Base-by-base conservation (phyloP, 2,888 invertebrate species). In the Chouioia cunea region DNA sequence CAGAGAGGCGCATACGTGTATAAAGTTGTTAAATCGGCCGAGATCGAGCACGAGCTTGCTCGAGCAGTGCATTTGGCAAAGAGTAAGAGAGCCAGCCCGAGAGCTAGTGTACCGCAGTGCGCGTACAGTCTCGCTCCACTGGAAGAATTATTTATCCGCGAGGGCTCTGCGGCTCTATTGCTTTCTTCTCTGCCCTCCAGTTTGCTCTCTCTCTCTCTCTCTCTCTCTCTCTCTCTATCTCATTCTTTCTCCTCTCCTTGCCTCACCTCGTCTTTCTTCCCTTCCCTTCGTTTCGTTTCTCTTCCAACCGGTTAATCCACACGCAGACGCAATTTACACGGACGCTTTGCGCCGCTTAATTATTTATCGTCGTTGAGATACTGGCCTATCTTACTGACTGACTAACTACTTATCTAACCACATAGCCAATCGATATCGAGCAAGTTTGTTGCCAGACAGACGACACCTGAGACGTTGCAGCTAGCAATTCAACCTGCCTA, bases 91-190 rank as follows among this genome's bases (percentile, higher is more conserved):
- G 70, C 74, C 74, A 6, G 12, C 6, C 36, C 36, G 36, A 36
- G n/a, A n/a, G n/a, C n/a, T n/a, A n/a, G 36, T 36, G 36, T 80
- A 80, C 79, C 81, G 82, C 82, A 82, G 76, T 82, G 82, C 82
- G 81, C 79, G 77, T n/a, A n/a, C 65, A 73, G 14, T 46, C 56
- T 27, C 18, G 14, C 20, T 53, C 18, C 36, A 12, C 23, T 23
- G 43, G 44, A 8, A 18, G 36, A 44, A 66, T 68, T 63, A 68
- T 68, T 68, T 68, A 65, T 56, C 46, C 54, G 20, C 6, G n/a
- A 60, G 43, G 48, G 43, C 56, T 52, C 4, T 8, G 14, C 16
- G 23, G 20, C 23, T 36, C 50, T 18, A 8, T 12, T 16, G 20
- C 14, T 16, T 18, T 36, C n/a, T 14, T n/a, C n/a, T 16, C n/a